Percentiles rank a stretch among this genome's conserved stretches.
Evolutionary conservation across 2,797 vertebrate species (phyloP).

Genomic region (Odontamblyopus lacepedii): DNA sequence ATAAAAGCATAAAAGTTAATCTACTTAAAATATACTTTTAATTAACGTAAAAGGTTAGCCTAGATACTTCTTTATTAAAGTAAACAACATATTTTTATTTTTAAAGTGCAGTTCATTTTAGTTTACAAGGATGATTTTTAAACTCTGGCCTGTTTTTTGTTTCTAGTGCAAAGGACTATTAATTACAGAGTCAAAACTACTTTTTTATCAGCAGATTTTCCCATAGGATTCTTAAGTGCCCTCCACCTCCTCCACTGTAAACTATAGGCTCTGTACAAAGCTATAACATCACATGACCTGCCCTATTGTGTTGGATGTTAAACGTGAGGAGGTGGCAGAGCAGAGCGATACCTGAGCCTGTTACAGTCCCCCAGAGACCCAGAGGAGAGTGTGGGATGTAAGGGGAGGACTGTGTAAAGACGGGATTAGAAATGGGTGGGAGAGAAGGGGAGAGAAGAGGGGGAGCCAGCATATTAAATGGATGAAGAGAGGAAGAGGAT

Average conservation of each 20-base stretch:
- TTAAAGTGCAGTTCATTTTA: no score
- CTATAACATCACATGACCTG: background rate
- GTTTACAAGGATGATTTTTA: no score
- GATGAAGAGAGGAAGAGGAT: background rate
- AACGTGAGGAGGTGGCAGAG: conserved; percentile 1
- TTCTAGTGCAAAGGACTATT: no score
- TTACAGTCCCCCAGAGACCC: background rate
- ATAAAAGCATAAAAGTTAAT: no score
- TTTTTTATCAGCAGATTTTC: background rate
- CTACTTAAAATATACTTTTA: no score
- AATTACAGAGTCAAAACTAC: background rate
- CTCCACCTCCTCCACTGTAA: background rate
- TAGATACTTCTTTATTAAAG: no score
- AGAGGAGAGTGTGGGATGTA: background rate
- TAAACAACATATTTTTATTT: no score
- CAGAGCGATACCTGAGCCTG: conserved; percentile 8
- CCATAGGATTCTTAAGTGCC: background rate
- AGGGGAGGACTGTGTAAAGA: background rate
- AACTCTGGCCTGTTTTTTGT: no score
- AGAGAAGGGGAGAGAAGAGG: background rate
- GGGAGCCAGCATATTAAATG: background rate
- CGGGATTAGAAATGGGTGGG: background rate
- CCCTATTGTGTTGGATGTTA: background rate
- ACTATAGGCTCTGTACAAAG: background rate
- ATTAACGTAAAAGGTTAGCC: no score